These are phyloP conservation scores for Gryon sp. DNA, from an alignment of 1,140 invertebrate species.

Conservation along the genomic window DNA sequence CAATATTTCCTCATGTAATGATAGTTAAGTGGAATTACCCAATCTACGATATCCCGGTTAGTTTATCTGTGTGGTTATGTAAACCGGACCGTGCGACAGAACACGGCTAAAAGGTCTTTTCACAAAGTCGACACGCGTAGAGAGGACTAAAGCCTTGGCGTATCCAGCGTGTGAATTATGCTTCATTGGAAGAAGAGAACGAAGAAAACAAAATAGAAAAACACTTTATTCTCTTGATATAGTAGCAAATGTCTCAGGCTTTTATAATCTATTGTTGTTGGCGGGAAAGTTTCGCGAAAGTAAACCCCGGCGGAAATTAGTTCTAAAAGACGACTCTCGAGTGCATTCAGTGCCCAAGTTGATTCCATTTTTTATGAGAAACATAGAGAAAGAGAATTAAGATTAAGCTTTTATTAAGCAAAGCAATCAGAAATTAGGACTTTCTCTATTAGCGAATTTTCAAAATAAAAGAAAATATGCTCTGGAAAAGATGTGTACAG, in stretches of 20 bases:
- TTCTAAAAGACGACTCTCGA: slow-evolving; percentile 13
- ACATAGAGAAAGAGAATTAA: slow-evolving; percentile 38
- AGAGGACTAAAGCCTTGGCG: slow-evolving; percentile 11
- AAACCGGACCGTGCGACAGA: slow-evolving; percentile 72
- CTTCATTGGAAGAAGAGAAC: slow-evolving; percentile 64
- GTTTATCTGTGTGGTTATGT: slow-evolving; percentile 69
- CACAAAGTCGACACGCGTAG: slow-evolving; percentile 38
- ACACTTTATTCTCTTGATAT: slow-evolving; percentile 46
- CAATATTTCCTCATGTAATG: slow-evolving; percentile 30
- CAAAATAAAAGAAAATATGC: too few relatives aligned
- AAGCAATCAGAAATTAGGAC: slow-evolving; percentile 37
- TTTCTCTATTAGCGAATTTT: slow-evolving; percentile 31
- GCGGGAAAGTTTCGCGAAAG: slow-evolving; percentile 71
- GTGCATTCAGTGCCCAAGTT: slow-evolving; percentile 11
- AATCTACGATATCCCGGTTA: slow-evolving; percentile 61
- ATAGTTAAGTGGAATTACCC: slow-evolving; percentile 46
- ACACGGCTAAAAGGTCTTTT: slow-evolving; percentile 58
- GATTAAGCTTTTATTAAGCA: not conserved
- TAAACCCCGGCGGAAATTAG: slow-evolving; percentile 61
- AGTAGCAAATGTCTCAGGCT: slow-evolving; percentile 65
- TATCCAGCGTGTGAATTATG: slow-evolving; percentile 69
- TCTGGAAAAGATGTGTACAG: too few relatives aligned
- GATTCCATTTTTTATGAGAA: slow-evolving; percentile 41
- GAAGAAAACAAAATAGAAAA: too few relatives aligned
- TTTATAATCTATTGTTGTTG: slow-evolving; percentile 68